These are phyloP conservation scores for Alviniconcha marisindica DNA, from an alignment of 1,140 invertebrate genomes.

Conservation along the genomic window DNA sequence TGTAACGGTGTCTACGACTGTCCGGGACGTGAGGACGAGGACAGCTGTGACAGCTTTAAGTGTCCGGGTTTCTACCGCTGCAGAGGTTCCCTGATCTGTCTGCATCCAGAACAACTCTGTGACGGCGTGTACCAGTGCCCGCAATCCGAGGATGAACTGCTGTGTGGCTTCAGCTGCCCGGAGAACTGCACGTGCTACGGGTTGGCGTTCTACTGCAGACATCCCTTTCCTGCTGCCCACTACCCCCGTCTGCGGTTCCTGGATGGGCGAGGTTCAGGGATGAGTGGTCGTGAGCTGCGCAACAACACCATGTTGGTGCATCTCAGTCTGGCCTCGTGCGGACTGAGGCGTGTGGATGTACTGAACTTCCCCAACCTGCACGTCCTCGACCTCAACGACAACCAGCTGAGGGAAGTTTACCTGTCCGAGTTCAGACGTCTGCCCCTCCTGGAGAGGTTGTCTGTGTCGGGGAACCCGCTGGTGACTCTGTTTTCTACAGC, in stretches of 20 bases:
- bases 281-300: background rate
- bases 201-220: constrained; percentile 34
- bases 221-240: background rate
- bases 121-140: constrained; percentile 42
- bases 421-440: constrained; percentile 5
- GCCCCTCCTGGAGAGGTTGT: constrained; percentile 18
- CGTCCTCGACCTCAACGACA: constrained; percentile 33
- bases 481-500: constrained; percentile 37
- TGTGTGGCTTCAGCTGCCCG: constrained; percentile 37
- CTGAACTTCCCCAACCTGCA: constrained; percentile 19
- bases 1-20: constrained; percentile 36
- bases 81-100: background rate
- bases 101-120: constrained; percentile 29
- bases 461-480: constrained; percentile 40
- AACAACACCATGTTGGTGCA: constrained; percentile 21
- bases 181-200: constrained; percentile 29
- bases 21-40: constrained; percentile 26
- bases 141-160: constrained; percentile 37
- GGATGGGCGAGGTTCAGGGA: background rate
- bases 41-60: background rate
- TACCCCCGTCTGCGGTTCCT: constrained; percentile 27
- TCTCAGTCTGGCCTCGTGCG: constrained; percentile 15
- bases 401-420: constrained; percentile 6
- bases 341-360: background rate
- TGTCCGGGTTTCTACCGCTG: constrained; percentile 45